Evolutionary conservation across 2,888 invertebrate species (phyloP), one percentile per base, ranked within the genome.

Genomic region (Drosophila lacicola): DNA sequence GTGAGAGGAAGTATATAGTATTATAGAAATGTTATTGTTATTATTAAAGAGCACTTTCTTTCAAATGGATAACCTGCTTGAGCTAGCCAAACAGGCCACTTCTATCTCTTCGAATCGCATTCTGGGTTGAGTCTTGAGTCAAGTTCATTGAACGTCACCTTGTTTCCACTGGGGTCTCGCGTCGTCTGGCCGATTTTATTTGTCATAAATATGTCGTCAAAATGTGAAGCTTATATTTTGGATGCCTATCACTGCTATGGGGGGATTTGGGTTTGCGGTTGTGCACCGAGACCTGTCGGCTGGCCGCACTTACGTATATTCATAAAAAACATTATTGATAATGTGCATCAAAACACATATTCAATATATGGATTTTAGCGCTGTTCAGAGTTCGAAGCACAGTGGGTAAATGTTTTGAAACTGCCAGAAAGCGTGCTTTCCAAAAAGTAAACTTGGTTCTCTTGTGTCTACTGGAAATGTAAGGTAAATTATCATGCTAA

Each of bases 81-180:
- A 33, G 58, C 19, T 50, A 9, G 61, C 50, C 25, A 45, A 25
- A 46, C 41, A 58, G 49, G 2, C 4, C n/a, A 45, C 37, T 39
- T 45, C 34, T 44, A 62, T 74, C 34, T 57, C 14, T 34, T 37
- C 17, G 9, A 39, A 47, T 34, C 69, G 57, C 45, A 51, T 39
- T 49, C 49, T 45, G 34, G 25, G 34, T 19, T 25, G 36, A 45
- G 25, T 41, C 14, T 37, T 41, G 4, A 19, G 9, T 34, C 29
- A 45, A 67, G 82, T 82, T 79, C 64, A 82, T 62, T 72, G 80
- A 69, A 61, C 72, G 53, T 65, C 55, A 45, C 41, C 60, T 53
- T 62, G 21, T 51, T 57, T 57, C 17, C 37, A 44, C 29, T 42
- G 42, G 14, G 17, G 44, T 50, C 37, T 60, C 39, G 13, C 21